Evolutionary conservation across 2,113 vertebrate species (phyloP).

Genomic region (Isichthys henryi): DNA sequence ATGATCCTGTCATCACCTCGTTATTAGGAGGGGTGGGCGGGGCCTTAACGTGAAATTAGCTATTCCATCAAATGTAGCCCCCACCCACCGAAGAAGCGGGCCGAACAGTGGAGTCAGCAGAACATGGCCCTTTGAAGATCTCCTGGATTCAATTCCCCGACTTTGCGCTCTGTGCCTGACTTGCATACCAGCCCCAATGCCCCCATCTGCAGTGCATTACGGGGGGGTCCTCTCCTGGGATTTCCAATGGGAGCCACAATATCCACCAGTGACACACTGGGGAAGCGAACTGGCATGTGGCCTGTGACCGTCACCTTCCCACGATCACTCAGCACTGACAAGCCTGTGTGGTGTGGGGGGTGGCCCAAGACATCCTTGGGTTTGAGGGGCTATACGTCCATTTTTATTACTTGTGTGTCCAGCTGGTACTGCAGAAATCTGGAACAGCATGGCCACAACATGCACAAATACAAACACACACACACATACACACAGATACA

Average conservation of each 20-base stretch:
- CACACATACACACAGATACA: not conserved
- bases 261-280: not conserved
- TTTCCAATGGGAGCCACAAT: not conserved
- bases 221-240: slow-evolving; percentile 8
- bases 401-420: not conserved
- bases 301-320: no score
- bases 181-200: slow-evolving; percentile 9
- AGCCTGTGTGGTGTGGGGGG: not conserved
- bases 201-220: slow-evolving; percentile 15
- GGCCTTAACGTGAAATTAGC: not conserved
- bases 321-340: no score
- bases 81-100: not conserved
- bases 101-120: slow-evolving; percentile 7
- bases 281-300: not conserved
- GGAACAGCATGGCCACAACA: not conserved
- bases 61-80: not conserved
- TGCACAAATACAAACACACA: not conserved
- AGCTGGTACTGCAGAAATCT: not conserved
- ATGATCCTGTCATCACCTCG: not conserved
- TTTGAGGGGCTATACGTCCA: not conserved
- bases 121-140: slow-evolving; percentile 27
- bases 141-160: slow-evolving; percentile 13
- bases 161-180: slow-evolving; percentile 12
- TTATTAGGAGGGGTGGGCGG: not conserved
- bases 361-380: not conserved